Percentiles rank a stretch among this genome's conserved stretches.
Evolutionary conservation across 37 sponge, comb jelly and placozoan genomes (phyloP).

Genomic region (Theonella swinhoei): DNA sequence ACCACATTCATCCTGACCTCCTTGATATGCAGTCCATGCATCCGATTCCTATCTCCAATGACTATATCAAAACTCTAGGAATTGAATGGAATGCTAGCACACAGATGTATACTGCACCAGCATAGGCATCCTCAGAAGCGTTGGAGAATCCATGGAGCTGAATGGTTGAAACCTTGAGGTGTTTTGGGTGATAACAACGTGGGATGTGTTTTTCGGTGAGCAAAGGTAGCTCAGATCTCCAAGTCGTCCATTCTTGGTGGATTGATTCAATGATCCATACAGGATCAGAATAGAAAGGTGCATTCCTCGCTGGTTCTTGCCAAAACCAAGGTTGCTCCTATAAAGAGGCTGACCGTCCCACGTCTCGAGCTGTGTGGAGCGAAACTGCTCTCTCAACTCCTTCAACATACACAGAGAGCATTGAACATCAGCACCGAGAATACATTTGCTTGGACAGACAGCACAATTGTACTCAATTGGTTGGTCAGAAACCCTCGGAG

Average conservation of each 20-base stretch:
- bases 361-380: constrained; percentile 48
- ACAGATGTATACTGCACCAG: not conserved
- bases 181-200: not conserved
- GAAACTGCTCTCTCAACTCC: constrained; percentile 10
- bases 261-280: no score
- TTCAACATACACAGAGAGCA: constrained; percentile 1
- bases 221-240: not conserved
- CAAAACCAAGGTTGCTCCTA: constrained; percentile 38
- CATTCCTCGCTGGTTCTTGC: constrained; percentile 16
- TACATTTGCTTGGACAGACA: constrained; percentile 37
- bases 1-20: no score
- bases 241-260: not conserved
- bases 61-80: no score
- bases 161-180: not conserved
- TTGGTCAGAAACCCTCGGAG: constrained; percentile 11
- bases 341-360: constrained; percentile 35
- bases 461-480: constrained; percentile 44
- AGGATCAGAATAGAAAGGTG: no score
- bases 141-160: not conserved
- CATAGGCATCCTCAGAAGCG: not conserved
- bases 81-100: no score
- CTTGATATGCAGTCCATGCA: no score
- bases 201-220: constrained; percentile 1
- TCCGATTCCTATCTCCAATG: no score
- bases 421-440: not conserved